These are phyloP conservation scores for Oryctolagus cuniculus DNA, from an alignment of 2,113 vertebrate genomes.

Conservation along the genomic window mOryCun1.1 NC_091451.1:30960001-30960500, in stretches of 20 bases:
- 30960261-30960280: background rate
- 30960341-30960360: accelerated
- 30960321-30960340: background rate
- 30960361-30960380: background rate
- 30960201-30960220: background rate
- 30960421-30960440: background rate
- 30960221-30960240: background rate
- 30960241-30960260: too few relatives aligned
- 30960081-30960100: background rate
- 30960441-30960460: too few relatives aligned
- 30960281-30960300: background rate
- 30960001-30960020: background rate
- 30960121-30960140: background rate
- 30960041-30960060: background rate
- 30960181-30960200: background rate
- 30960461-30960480: too few relatives aligned
- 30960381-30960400: accelerated
- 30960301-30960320: background rate
- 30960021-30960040: background rate
- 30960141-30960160: background rate
- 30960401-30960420: background rate
- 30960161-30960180: background rate
- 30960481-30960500: too few relatives aligned
- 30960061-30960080: background rate
- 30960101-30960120: background rate